Conservation (phyloP, 2,113 vertebrate genomes). For the Stegostoma tigrinum region DNA sequence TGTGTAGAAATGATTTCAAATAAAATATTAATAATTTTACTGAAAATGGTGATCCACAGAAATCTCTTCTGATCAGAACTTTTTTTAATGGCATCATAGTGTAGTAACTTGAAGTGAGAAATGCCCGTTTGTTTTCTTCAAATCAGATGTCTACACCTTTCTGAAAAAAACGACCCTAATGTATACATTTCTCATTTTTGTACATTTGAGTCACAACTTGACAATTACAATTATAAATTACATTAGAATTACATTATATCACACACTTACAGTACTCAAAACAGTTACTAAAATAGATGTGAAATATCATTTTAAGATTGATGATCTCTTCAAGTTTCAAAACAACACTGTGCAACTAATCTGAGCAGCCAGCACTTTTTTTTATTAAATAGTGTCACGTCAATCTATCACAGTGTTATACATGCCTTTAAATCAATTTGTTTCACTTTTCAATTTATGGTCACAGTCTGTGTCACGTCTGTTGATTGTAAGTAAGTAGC, state of each 20-base stretch:
- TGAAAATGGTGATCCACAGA: neutral
- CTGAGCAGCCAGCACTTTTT: neutral
- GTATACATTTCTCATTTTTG: neutral
- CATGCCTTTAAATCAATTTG: slow-evolving; percentile 2
- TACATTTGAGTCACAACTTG: neutral
- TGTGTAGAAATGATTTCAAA: neutral
- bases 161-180: neutral
- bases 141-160: neutral
- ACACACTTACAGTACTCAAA: neutral
- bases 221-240: neutral
- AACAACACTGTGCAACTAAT: neutral
- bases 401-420: slow-evolving; percentile 8
- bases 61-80: neutral
- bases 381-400: neutral
- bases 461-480: slow-evolving; percentile 20
- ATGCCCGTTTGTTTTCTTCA: neutral
- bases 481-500: slow-evolving; percentile 23
- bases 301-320: slow-evolving; percentile 15
- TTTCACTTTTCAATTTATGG: slow-evolving; percentile 29
- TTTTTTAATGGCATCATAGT: neutral
- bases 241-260: neutral
- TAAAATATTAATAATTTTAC: neutral
- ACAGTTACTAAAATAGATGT: neutral
- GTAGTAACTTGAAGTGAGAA: neutral
- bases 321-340: slow-evolving; percentile 15